Evolutionary conservation across 2,888 invertebrate species (phyloP), one percentile per base, ranked within the genome.

Genomic region (Apoderus coryli): DNA sequence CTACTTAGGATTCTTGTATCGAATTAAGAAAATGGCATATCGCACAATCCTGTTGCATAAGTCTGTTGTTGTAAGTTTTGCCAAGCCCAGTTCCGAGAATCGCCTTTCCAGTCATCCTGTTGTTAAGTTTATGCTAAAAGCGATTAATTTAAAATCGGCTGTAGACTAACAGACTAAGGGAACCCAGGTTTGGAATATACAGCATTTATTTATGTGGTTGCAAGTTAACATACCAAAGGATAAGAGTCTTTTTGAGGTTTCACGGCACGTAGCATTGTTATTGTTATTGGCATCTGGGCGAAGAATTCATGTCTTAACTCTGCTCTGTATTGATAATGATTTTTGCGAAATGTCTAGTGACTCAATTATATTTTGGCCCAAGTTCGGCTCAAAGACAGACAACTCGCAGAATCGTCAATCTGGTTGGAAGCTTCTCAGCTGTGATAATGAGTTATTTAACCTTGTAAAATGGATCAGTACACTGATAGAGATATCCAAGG

Each of bases 371-470:
- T n/a, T n/a, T n/a, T n/a, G n/a, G n/a, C n/a, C n/a, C n/a, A n/a
- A 25, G n/a, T 46, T 43, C 14, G 42, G 44, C 1, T 46, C 44
- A 2, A 46, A 45, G 34, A 46, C 44, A 0, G 44, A 45, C 15
- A 31, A 16, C 3, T n/a, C 2, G n/a, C n/a, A n/a, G n/a, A n/a
- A 11, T 7, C 14, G 14, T 25, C 10, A 29, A 30, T n/a, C 35
- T 6, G 39, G 36, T 2, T 41, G 41, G 41, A 34, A 36, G 14
- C 28, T 41, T 10, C 13, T 22, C 9, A 35, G 13, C 9, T 22
- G 16, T 19, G n/a, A 19, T 2, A 29, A 34, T 13, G 5, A 10
- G n/a, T n/a, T n/a, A 5, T 16, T 34, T 12, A 35, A 40, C 16
- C 33, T 36, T 2, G 33, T 38, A 3, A 34, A 25, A n/a, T 38